These are phyloP conservation scores for Abrostola tripartita DNA, from an alignment of 2,888 invertebrate species.

Conservation along the genomic window DNA sequence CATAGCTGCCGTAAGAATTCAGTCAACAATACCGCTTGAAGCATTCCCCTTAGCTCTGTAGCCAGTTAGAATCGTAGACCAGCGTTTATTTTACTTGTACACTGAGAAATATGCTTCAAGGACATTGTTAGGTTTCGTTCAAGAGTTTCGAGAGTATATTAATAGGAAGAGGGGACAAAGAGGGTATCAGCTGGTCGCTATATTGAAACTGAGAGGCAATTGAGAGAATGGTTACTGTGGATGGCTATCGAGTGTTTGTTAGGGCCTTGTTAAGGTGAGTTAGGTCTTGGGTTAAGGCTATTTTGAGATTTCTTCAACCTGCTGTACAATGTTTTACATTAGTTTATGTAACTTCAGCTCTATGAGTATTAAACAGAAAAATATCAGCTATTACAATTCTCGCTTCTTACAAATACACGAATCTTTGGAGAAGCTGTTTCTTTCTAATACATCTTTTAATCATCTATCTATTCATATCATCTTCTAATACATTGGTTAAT, in stretches of 20 bases:
- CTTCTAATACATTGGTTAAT: too few species aligned
- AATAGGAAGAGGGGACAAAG: background rate
- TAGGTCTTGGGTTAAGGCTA: background rate
- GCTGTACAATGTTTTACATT: too few species aligned
- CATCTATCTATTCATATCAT: too few species aligned
- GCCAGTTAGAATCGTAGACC: constrained; percentile 18
- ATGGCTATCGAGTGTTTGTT: background rate
- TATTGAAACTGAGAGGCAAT: background rate
- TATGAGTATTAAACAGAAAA: background rate
- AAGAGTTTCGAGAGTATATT: constrained; percentile 3
- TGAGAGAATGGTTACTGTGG: background rate
- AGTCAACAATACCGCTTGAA: constrained; percentile 33
- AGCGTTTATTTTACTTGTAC: constrained; percentile 18
- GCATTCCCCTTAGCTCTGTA: constrained; percentile 21
- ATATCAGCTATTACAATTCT: too few species aligned
- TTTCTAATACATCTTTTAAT: too few species aligned
- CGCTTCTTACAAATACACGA: too few species aligned
- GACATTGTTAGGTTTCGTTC: constrained; percentile 18
- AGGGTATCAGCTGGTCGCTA: background rate
- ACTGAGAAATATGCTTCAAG: constrained; percentile 35
- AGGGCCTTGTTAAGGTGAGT: background rate
- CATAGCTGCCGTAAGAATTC: constrained; percentile 21
- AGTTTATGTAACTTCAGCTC: background rate
- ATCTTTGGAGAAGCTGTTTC: too few species aligned
- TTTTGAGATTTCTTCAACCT: too few species aligned